Evolutionary conservation across 2,113 vertebrate genomes (phyloP).

Genomic region (Cyprinodon brontotheroides): DNA sequence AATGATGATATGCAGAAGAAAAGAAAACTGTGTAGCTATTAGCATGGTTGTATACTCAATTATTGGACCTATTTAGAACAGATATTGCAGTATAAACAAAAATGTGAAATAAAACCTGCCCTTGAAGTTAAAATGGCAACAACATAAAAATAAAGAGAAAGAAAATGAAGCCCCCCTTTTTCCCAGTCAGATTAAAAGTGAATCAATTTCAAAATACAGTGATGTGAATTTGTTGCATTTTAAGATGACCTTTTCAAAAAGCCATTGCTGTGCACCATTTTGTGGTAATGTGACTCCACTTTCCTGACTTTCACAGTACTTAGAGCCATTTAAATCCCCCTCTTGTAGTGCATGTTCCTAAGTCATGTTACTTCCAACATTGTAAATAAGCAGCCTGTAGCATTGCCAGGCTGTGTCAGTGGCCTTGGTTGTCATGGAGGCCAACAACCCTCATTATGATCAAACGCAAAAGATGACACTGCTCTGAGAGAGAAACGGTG

Average conservation of each 20-base stretch:
- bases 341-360: conserved; percentile 33
- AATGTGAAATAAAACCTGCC: neutral
- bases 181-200: neutral
- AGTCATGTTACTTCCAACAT: conserved; percentile 59
- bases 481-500: conserved; percentile 41
- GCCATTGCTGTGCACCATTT: conserved; percentile 6
- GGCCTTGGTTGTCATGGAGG: conserved; percentile 72
- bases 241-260: conserved; percentile 15
- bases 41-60: too few species aligned
- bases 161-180: neutral
- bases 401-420: conserved; percentile 45
- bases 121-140: neutral
- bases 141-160: neutral
- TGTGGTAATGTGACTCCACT: conserved; percentile 19
- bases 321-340: conserved; percentile 33
- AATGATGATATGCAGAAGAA: too few species aligned
- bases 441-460: conserved; percentile 72
- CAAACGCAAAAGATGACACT: conserved; percentile 64
- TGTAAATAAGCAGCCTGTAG: conserved; percentile 63
- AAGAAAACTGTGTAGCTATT: too few species aligned
- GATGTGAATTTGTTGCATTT: conserved; percentile 7
- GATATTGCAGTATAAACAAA: neutral
- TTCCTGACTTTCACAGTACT: conserved; percentile 37
- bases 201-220: conserved; percentile 15
- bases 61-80: too few species aligned